Evolutionary conservation across 37 sponge, comb jelly and placozoan species (phyloP), one percentile per base, ranked within the genome.

Genomic region (Diacarnus erythraeanus): DNA sequence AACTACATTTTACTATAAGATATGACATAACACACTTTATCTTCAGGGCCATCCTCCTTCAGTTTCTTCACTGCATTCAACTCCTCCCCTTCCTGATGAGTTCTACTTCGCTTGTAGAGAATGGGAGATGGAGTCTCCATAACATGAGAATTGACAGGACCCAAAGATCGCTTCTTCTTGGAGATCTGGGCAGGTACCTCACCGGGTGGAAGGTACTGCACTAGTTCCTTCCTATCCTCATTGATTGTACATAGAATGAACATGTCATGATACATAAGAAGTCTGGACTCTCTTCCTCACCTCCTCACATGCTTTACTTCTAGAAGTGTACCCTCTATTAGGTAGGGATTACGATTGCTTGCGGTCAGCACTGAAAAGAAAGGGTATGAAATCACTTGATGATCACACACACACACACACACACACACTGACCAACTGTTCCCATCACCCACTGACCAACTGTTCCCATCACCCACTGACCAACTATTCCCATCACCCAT

Each of bases 271-370:
- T 31, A 36, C 69, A 71, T 29, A 61, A 18, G 0, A 21, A 63
- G 36, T 20, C 57, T n/a, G 39, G 2, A 30, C 20, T 2, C 4
- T 26, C 17, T 2, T 18, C 30, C 79, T n/a, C 44, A 92, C 92
- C 84, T 87, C 38, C 68, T 88, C 23, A 88, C 89, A 82, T 92
- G 89, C 74, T 88, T 85, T 15, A 92, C 93, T 68, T 92, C 86
- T 18, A 92, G 47, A 1, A 59, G 26, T 22, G 89, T 86, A 23
- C 82, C 82, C 71, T 81, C 61, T 59, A 58, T 63, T 59, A 88
- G 74, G 22, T 92, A 89, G 41, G 71, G 72, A 39, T 44, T 74
- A 29, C 43, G 79, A 31, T 74, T 65, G 33, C 84, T 84, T 30
- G 75, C 79, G 5, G 25, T 68, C 68, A 86, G n/a, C 64, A 91